A percentile compares a stretch with the other conserved stretches of the same genome.
phyloP scores from a whole-genome alignment of 2,113 vertebrate species.

The Gallinago media region DNA sequence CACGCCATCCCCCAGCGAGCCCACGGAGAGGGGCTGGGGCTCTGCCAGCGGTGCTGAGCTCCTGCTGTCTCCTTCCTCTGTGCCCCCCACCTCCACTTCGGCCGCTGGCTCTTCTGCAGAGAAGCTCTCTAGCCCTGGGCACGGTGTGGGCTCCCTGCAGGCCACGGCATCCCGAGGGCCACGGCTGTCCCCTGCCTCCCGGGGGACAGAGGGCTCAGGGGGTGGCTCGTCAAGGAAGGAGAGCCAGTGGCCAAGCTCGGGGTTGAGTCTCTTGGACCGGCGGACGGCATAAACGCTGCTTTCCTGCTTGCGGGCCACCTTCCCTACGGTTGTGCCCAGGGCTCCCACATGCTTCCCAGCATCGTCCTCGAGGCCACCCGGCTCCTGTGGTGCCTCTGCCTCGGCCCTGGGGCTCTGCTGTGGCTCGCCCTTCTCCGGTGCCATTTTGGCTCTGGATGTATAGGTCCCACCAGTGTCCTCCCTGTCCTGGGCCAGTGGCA shows the following conservation, averaged over 20 bases:
- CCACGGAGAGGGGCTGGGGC: conserved; percentile 79
- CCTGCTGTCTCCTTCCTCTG: not conserved
- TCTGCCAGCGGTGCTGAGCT: not conserved
- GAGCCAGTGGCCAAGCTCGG: conserved; percentile 78
- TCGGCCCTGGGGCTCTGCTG: not conserved
- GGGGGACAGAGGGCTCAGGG: not conserved
- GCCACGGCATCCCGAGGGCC: not conserved
- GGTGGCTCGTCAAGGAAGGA: conserved; percentile 42
- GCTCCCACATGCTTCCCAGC: not conserved
- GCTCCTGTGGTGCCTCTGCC: conserved; percentile 40
- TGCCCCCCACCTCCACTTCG: conserved; percentile 66
- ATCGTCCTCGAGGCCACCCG: conserved; percentile 22
- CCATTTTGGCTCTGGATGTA: not conserved
- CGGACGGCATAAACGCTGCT: conserved; percentile 82
- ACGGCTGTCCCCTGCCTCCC: not conserved
- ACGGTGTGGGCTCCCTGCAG: not conserved
- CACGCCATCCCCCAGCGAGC: conserved; percentile 69
- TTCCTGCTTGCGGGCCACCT: conserved; percentile 67
- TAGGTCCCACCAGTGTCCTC: not conserved
- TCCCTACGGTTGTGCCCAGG: not conserved
- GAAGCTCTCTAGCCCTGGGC: conserved; percentile 34
- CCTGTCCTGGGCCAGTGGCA: not conserved
- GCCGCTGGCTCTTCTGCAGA: conserved; percentile 40
- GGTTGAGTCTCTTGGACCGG: conserved; percentile 91
- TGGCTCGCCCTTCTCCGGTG: conserved; percentile 16